Percentiles rank a stretch among this genome's conserved stretches.
phyloP scores from a whole-genome alignment of 2,888 invertebrate genomes.

The Atethmia centrago region DNA sequence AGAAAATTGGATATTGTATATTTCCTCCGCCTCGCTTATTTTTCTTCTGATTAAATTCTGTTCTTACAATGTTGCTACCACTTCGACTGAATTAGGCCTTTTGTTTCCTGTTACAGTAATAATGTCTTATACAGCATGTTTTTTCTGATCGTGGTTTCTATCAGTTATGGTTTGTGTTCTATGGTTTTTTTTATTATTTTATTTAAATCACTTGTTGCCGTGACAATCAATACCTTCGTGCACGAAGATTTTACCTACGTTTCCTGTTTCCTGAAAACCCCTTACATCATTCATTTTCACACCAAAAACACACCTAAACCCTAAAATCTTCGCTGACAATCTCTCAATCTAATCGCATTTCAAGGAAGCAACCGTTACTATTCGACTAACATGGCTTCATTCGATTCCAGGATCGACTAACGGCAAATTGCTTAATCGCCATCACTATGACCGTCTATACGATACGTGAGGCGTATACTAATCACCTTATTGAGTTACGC shows the following conservation, averaged over 20 bases:
- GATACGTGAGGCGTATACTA: slow-evolving; percentile 72
- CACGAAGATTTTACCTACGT: neutral
- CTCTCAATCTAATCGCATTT: slow-evolving; percentile 47
- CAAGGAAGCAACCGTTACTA: slow-evolving; percentile 40
- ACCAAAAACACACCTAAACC: slow-evolving; percentile 3
- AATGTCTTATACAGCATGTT: slow-evolving; percentile 26
- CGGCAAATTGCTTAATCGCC: slow-evolving; percentile 61
- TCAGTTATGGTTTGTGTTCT: neutral
- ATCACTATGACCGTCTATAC: slow-evolving; percentile 61
- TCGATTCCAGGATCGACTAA: slow-evolving; percentile 58
- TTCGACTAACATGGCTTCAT: slow-evolving; percentile 46
- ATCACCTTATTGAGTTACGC: slow-evolving; percentile 74
- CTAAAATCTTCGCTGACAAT: slow-evolving; percentile 24
- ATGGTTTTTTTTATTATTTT: neutral
- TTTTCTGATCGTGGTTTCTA: neutral
- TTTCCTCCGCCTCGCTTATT: slow-evolving; percentile 55
- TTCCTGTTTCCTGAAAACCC: neutral
- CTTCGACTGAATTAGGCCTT: slow-evolving; percentile 47
- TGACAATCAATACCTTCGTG: neutral
- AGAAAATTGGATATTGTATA: slow-evolving; percentile 65
- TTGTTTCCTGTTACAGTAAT: slow-evolving; percentile 54
- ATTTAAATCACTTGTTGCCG: neutral
- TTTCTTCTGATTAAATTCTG: slow-evolving; percentile 62
- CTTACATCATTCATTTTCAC: slow-evolving; percentile 3
- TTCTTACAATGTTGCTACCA: slow-evolving; percentile 46